phyloP scores from a whole-genome alignment of 2,797 vertebrate genomes.

The Falco naumanni region DNA sequence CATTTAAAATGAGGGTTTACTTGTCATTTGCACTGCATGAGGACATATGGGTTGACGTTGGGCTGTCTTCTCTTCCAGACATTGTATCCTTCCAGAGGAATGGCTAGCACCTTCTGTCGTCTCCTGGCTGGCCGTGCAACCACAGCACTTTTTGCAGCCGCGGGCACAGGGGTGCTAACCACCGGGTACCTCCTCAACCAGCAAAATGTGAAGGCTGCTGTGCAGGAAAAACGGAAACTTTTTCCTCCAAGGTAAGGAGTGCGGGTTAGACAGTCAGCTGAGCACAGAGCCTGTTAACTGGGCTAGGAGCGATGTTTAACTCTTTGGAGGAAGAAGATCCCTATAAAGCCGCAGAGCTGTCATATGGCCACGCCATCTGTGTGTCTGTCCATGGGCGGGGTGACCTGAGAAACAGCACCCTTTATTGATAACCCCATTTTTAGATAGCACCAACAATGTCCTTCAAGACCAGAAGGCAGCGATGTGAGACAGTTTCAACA shows the following conservation, averaged over 20 bases:
- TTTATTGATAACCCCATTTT: background rate
- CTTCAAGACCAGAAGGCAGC: background rate
- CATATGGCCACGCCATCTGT: accelerated
- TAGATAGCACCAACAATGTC: background rate
- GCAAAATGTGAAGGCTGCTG: constrained; percentile 71
- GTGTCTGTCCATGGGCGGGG: background rate
- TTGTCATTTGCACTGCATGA: background rate
- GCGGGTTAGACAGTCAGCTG: background rate
- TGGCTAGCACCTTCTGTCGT: constrained; percentile 87
- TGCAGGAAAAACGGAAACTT: constrained; percentile 79
- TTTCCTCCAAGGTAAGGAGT: constrained; percentile 87
- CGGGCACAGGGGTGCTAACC: constrained; percentile 84
- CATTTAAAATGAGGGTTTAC: background rate
- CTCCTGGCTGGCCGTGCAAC: constrained; percentile 83
- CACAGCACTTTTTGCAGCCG: constrained; percentile 81
- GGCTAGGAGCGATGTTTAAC: background rate
- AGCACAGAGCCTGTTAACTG: background rate
- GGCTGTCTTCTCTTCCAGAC: constrained; percentile 34
- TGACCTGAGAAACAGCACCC: background rate
- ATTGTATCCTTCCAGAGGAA: constrained; percentile 56
- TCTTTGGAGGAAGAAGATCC: too few relatives aligned
- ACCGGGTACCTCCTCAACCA: constrained; percentile 82
- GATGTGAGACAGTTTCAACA: background rate
- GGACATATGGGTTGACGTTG: background rate
- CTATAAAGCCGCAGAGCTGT: background rate